A percentile compares a stretch with the other conserved stretches of the same genome.
These are phyloP conservation scores for Arrhopalites spinosus DNA, from an alignment of 2,888 invertebrate species.

Conservation along the genomic window DNA sequence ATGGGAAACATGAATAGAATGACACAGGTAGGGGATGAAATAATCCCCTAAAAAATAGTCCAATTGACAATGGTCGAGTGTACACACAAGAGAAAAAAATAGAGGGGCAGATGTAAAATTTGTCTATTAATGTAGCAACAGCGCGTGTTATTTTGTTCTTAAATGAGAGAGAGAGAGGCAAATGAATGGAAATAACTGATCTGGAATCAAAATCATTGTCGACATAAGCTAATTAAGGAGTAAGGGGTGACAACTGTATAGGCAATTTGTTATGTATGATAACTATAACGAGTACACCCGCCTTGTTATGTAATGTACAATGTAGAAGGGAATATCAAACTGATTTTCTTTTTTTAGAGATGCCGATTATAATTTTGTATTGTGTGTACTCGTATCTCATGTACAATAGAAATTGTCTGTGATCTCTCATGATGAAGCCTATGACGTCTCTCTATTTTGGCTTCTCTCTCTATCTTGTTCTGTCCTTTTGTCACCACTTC, in stretches of 20 bases:
- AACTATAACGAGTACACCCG: background rate
- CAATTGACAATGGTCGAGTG: too few species aligned
- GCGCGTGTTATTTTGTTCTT: background rate
- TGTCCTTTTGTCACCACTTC: background rate
- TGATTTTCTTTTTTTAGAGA: background rate
- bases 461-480: background rate
- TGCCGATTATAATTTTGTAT: background rate
- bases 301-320: background rate
- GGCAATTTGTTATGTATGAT: background rate
- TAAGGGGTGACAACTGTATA: background rate
- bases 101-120: background rate
- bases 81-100: background rate
- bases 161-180: background rate
- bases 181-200: slow-evolving; percentile 14
- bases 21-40: background rate
- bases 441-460: background rate
- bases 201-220: slow-evolving; percentile 28
- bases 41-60: too few species aligned
- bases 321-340: too few species aligned
- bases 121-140: background rate
- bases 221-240: slow-evolving; percentile 21
- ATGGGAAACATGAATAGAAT: too few species aligned
- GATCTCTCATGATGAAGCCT: too few species aligned
- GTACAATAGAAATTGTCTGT: background rate
- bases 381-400: too few species aligned